These are phyloP conservation scores for Sebastes jordani DNA, from an alignment of 2,797 vertebrate genomes.

Conservation along the genomic window DNA sequence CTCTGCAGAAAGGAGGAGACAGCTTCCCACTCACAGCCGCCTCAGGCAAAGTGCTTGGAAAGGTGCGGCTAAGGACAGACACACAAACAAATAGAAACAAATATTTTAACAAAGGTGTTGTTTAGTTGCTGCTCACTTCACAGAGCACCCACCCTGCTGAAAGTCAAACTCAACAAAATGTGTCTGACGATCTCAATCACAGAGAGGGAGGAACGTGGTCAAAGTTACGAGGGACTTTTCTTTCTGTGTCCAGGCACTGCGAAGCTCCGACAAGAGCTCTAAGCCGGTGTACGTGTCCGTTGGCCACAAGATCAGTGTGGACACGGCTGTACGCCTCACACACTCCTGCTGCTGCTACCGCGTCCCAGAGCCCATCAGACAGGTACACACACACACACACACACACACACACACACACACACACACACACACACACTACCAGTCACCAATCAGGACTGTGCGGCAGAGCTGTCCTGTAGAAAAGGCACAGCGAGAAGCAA, in stretches of 20 bases:
- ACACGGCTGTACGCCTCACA: conserved; percentile 86
- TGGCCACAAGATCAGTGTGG: conserved; percentile 90
- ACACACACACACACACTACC: neutral
- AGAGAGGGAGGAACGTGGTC: neutral
- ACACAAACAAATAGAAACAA: neutral
- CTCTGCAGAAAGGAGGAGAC: conserved; percentile 86
- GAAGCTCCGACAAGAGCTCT: conserved; percentile 83
- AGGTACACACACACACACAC: conserved; percentile 77
- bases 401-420: conserved; percentile 15
- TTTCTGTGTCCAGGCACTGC: conserved; percentile 81
- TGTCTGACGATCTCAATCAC: neutral
- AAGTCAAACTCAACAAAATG: conserved; percentile 9
- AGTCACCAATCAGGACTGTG: neutral
- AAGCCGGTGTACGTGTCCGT: conserved; percentile 91
- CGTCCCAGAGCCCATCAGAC: conserved; percentile 92
- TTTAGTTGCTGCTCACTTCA: conserved; percentile 18
- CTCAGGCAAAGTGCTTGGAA: conserved; percentile 87
- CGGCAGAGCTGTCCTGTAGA: neutral
- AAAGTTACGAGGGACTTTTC: neutral
- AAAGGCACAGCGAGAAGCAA: neutral
- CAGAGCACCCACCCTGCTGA: neutral
- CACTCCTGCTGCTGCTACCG: conserved; percentile 89
- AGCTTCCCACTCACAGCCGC: conserved; percentile 83
- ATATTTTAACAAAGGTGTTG: neutral
- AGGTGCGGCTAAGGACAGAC: conserved; percentile 80